Evolutionary conservation across 2,113 vertebrate species (phyloP), one percentile per base, ranked within the genome.

Genomic region (Amphilophus citrinellus): DNA sequence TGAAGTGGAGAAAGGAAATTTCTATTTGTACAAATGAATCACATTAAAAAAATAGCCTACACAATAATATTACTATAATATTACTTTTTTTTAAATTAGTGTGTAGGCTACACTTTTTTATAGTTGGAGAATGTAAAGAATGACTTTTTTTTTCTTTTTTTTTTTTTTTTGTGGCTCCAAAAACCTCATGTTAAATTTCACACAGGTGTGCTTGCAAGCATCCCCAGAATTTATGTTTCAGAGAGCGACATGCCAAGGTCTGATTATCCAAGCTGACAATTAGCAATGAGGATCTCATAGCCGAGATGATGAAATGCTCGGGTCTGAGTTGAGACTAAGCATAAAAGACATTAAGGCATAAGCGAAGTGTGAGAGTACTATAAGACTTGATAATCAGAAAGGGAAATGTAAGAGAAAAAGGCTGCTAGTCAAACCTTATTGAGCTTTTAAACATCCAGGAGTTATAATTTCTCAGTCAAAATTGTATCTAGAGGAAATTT

Each of bases 311-410:
- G 80, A 86, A 79, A 90, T 20, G 2, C 20, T 15, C 80, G 20
- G 62, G 85, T 87, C 73, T 86, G 53, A 62, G 47, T 2, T 47
- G 81, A 73, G 62, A 66, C 59, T 61, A 7, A 61, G 22, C 63
- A 88, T 81, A 24, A 80, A 87, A 86, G 27, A 79, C 53, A 68
- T 58, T 57, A 77, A 77, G 39, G 63, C 53, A 76, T 77, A 80
- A 63, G 42, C 32, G 11, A n/a, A 61, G 65, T 35, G 60, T 76
- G 78, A n/a, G 82, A 82, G 65, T 44, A 75, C 60, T 42, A 30
- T 56, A 71, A 61, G 50, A 58, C 42, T 59, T 44, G 61, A 56
- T 7, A 42, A 35, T 63, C 59, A 78, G 39, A 84, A 65, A 77
- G 47, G 42, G 76, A 86, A 79, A 86, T 68, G 50, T 35, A 73